Conservation (phyloP, 2,888 invertebrate species). For the Tetragonula carbonaria region DNA sequence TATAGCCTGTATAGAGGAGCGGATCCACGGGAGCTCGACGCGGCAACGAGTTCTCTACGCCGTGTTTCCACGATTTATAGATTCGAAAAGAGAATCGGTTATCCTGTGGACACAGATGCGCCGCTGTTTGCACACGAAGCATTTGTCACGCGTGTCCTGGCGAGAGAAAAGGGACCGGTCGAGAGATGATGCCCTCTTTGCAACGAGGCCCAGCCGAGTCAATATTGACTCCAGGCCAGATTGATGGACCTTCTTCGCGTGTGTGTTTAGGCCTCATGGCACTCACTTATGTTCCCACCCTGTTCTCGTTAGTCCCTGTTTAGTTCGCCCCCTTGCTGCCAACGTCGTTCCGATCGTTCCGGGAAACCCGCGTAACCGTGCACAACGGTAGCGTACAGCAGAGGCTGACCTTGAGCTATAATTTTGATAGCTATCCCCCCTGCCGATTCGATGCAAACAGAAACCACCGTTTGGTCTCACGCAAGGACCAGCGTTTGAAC, state of each 20-base stretch:
- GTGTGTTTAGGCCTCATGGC: conserved; percentile 76
- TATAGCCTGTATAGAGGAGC: background rate
- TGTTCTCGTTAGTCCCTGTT: conserved; percentile 58
- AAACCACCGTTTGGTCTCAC: background rate
- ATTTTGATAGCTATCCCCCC: background rate
- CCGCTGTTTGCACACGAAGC: conserved; percentile 81
- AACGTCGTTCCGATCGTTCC: conserved; percentile 14
- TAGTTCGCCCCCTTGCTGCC: conserved; percentile 11
- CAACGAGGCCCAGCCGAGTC: conserved; percentile 82
- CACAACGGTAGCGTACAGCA: background rate
- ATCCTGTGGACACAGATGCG: conserved; percentile 83
- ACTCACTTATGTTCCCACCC: conserved; percentile 75
- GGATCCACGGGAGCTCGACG: conserved; percentile 26
- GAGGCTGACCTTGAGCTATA: background rate
- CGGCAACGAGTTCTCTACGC: conserved; percentile 23
- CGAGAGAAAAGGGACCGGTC: conserved; percentile 80
- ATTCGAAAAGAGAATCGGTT: conserved; percentile 70
- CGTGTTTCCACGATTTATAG: conserved; percentile 67
- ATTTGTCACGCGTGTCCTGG: conserved; percentile 84
- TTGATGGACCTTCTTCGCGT: conserved; percentile 81
- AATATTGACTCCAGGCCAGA: conserved; percentile 83
- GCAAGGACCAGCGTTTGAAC: too few species aligned
- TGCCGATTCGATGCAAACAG: background rate
- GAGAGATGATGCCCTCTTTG: conserved; percentile 81
- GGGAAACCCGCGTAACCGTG: conserved; percentile 34